phyloP scores from a whole-genome alignment of 2,113 vertebrate species.

The Sapayoa aenigma region DNA sequence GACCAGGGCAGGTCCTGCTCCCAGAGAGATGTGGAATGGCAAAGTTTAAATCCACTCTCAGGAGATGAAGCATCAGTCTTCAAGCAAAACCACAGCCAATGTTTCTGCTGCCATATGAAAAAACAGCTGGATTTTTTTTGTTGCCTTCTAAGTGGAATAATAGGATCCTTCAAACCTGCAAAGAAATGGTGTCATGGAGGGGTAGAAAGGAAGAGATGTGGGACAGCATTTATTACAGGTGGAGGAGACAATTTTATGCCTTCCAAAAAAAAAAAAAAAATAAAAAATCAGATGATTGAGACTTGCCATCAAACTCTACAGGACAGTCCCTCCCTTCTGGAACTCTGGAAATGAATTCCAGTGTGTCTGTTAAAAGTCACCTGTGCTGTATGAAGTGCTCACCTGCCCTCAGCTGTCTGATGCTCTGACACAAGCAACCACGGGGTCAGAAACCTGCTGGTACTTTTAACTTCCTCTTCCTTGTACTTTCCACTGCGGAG shows the following conservation, averaged over 20 bases:
- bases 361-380: background rate
- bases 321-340: background rate
- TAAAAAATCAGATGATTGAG: background rate
- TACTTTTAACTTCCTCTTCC: background rate
- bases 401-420: background rate
- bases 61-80: background rate
- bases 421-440: accelerated
- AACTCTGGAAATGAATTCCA: background rate
- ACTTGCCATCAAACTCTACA: background rate
- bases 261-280: background rate
- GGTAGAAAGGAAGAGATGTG: background rate
- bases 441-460: background rate
- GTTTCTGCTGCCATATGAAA: background rate
- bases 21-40: background rate
- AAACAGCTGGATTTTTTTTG: background rate
- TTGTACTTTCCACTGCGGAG: background rate
- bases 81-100: background rate
- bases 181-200: background rate
- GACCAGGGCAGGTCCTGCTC: background rate
- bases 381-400: background rate
- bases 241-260: background rate
- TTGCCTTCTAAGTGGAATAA: background rate
- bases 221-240: background rate
- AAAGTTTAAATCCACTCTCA: background rate
- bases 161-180: background rate